Base-by-base conservation (phyloP, 2,113 vertebrate species). In the Callipepla californica region DNA sequence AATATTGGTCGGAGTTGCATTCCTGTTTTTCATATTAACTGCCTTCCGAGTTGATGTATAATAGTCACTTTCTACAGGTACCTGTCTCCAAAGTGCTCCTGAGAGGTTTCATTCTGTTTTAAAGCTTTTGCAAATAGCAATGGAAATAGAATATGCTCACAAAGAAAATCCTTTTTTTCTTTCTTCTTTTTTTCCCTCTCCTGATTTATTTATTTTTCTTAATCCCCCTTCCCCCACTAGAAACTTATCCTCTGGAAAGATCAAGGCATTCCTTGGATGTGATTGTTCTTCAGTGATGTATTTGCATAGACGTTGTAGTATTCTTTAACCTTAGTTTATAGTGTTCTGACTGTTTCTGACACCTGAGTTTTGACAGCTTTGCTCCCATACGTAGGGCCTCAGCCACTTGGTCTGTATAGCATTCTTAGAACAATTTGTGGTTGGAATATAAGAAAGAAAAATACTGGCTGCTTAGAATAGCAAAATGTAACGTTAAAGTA, bases 1-100 rank as follows among this genome's bases (percentile, higher is more conserved):
- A 96, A 95, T 94, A 94, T 77, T 93, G 89, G 59, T 94, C 83
- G 73, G 79, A 91, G 44, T 85, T 94, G 66, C 3, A 3, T 89
- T 93, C 82, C 92, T 96, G 96, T 90, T 94, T 96, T 95, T 96
- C 83, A 40, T 96, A 93, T 95, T 96, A 96, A 92, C 93, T 94
- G 82, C 73, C 68, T 94, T 91, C 84, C 85, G 76, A 87, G 76
- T 85, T 95, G 93, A 92, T 92, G 62, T 91, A 70, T 91, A 77
- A 57, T 82, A 88, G 68, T 72, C 42, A 61, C 76, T 88, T 88
- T 92, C 83, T 87, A 47, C 42, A 44, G 34, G 22, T 73, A 50
- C 73, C 67, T 26, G 20, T 83, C 92, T 88, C 32, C 72, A 59
- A 70, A 61, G 45, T 80, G 53, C 58, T 89, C 80, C 69, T 95